A percentile compares a stretch with the other conserved stretches of the same genome.
Evolutionary conservation across 2,797 vertebrate genomes (phyloP).

Genomic region (Muscicapa comitata): DNA sequence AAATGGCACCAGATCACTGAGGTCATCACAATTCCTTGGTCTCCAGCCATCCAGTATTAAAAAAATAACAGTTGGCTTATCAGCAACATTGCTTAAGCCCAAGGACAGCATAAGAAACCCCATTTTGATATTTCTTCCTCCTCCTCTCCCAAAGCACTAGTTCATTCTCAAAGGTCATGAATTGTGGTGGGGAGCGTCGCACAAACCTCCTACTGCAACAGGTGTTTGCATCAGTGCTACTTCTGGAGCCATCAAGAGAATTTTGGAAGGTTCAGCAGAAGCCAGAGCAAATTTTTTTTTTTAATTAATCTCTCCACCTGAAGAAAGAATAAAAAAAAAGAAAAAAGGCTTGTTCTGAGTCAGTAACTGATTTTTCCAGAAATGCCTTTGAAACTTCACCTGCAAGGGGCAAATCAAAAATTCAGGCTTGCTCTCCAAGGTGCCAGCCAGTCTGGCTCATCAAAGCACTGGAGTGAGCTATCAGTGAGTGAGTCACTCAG

Average conservation of each 20-base stretch:
- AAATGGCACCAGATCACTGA: slow-evolving; percentile 42
- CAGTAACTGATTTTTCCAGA: slow-evolving; percentile 13
- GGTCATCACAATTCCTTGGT: slow-evolving; percentile 65
- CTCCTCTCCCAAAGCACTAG: background rate
- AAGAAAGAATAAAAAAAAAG: background rate
- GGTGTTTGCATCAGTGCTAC: background rate
- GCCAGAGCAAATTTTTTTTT: background rate
- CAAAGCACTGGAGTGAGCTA: background rate
- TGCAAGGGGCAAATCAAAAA: too few species aligned
- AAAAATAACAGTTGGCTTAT: slow-evolving; percentile 62
- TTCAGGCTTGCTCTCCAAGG: background rate
- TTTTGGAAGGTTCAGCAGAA: background rate
- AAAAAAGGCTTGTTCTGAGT: background rate
- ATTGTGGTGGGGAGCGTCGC: fast-evolving
- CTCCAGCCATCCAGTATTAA: slow-evolving; percentile 35
- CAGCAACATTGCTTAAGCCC: slow-evolving; percentile 36
- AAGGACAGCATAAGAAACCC: slow-evolving; percentile 27
- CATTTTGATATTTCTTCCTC: background rate
- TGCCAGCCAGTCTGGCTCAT: background rate
- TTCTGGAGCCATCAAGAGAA: background rate
- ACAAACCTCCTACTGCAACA: background rate
- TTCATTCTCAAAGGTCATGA: background rate
- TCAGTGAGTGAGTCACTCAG: too few species aligned
- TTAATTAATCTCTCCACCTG: background rate
- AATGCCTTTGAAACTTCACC: background rate